Percentiles rank a stretch among this genome's conserved stretches.
These are phyloP conservation scores for Pelvicachromis taeniatus DNA, from an alignment of 2,113 vertebrate genomes.

Conservation along the genomic window DNA sequence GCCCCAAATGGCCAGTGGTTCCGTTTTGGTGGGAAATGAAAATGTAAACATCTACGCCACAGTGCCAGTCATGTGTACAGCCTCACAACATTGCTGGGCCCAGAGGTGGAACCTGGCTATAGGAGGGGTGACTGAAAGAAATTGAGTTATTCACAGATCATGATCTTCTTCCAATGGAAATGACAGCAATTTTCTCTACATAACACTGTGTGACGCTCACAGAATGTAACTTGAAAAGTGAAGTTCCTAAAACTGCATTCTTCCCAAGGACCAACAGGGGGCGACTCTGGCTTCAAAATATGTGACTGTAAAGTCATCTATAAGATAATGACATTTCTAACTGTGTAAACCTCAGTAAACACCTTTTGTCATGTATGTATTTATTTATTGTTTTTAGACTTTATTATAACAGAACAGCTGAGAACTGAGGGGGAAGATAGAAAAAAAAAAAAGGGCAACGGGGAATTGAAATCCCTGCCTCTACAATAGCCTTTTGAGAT, in stretches of 20 bases:
- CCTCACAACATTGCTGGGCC: neutral
- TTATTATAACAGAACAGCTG: neutral
- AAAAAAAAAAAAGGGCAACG: neutral
- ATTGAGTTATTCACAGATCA: neutral
- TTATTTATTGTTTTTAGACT: neutral
- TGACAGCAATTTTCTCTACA: neutral
- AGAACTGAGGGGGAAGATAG: neutral
- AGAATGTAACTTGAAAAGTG: neutral
- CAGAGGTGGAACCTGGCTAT: too few relatives aligned
- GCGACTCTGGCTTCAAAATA: neutral
- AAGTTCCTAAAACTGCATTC: neutral
- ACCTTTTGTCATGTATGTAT: neutral
- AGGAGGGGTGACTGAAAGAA: neutral
- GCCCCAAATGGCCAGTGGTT: neutral
- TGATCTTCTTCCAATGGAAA: neutral
- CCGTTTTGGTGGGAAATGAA: neutral
- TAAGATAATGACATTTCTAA: neutral
- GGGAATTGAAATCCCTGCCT: neutral
- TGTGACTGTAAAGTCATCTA: neutral
- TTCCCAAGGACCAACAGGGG: neutral
- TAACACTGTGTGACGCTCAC: neutral
- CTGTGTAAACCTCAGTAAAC: neutral
- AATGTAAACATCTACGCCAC: neutral
- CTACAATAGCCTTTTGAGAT: neutral
- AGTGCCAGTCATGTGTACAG: neutral